Base-by-base conservation (phyloP, 2,797 vertebrate species). In the Anguilla pacifica region DNA sequence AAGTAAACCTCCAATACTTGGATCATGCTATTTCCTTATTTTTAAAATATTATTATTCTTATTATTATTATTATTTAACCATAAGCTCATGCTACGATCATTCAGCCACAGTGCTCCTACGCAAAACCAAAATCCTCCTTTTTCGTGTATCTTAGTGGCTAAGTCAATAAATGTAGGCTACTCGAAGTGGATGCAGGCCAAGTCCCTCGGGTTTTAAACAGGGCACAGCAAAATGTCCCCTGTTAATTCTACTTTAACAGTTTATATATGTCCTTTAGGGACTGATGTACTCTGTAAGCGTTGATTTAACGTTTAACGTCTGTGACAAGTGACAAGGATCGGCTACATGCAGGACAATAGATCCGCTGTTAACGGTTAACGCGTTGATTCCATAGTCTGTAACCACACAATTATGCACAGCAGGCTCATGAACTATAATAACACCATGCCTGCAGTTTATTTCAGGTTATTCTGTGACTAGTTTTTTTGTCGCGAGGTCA, bases 1-100 rank as follows among this genome's bases (percentile, higher is more conserved):
- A 77, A 67, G 81, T 0, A 10, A 17, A 43, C 82, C 57, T 59
- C 57, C 57, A 89, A 77, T 28, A 39, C 59, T 88, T 74, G 61
- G 55, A 83, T 59, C 67, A 59, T 46, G 19, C 88, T 74, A 74
- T 35, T 67, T 74, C 22, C 74, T 85, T 0, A 82, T 87, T 87
- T 11, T 6, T 46, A 0, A 6, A 46, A 46, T 46, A 4, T 87
- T 88, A 91, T 87, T 67, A 5, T n/a, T 64, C 1, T n/a, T 11
- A 17, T 74, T 74, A 74, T 13, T 67, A 7, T n/a, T 11, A 17
- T 74, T 74, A 74, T 13, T 28, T 67, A 67, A 70, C 6, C n/a
- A n/a, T 70, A n/a, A 70, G 64, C 64, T 70, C 64, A 70, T 25
- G 59, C 59, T 64, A 64, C 17, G 19, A 19, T 64, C 59, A 22